Evolutionary conservation across 1,140 invertebrate species (phyloP), one percentile per base, ranked within the genome.

Genomic region (Rhagoletis pomonella): DNA sequence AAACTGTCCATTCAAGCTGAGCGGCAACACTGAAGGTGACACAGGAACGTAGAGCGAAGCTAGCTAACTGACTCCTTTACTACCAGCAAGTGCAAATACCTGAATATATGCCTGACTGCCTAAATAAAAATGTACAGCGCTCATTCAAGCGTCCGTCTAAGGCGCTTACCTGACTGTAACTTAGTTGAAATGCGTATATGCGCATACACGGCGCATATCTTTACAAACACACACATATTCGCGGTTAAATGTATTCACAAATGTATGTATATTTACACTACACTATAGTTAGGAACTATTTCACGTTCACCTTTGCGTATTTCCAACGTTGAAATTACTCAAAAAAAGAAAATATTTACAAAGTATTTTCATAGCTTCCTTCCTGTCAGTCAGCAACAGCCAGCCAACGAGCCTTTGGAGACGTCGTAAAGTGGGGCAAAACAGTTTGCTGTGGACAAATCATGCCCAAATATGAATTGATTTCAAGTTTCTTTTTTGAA

Each of bases 311-410:
- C 58, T 65, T 50, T 86, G 29, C 85, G 44, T 64, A 42, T 85
- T 59, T 6, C 17, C 17, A 29, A 6, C 10, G 3, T 2, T 50
- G 50, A 55, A 81, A 55, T 81, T 81, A n/a, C 73, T 6, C 50
- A 44, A 81, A 81, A 81, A 14, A 55, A 55, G 73, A 62, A 85
- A 60, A 86, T 86, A 86, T 86, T 86, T 86, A 86, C 85, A 86
- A 65, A 86, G 85, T 86, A 86, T 86, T 86, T 86, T 86, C 58
- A 86, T 86, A 62, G 85, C 58, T 86, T 86, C 85, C 59, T 86
- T 55, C 73, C 55, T 47, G 85, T 65, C 85, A 65, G 85, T 47
- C 85, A 86, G 39, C 85, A 6, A 12, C 59, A 60, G 84, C 5
- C 59, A 0, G 62, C 50, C n/a, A 50, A 77, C 69, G 3, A 77